Evolutionary conservation across 92 coral and sea anemone genomes (phyloP), one percentile per base, ranked within the genome.

Genomic region (Parazoanthus darwini): DNA sequence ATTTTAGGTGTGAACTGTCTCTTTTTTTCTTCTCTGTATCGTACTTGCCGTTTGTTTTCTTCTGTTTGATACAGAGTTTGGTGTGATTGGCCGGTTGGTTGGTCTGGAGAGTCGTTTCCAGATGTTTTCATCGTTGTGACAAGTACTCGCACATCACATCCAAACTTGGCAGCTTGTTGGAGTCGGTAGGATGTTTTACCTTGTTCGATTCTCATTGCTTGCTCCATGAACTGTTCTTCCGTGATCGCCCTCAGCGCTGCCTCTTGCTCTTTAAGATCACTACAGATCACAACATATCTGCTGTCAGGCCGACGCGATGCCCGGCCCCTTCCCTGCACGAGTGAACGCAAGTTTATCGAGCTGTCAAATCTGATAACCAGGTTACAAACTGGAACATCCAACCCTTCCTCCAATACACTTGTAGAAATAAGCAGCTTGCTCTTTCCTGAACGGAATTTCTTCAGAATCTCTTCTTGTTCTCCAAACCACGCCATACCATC

Each of bases 311-410:
- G 96, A 0, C 98, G 92, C 0, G 99, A 93, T 10, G 99, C 99
- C 63, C 99, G 87, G 59, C 99, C 99, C 70, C 99, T 92, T 66
- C 96, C 92, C 89, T 97, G 99, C n/a, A 97, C 96, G 15, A 92
- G 88, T 16, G 98, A 90, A n/a, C 96, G 89, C 90, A 97, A 68
- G 25, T 90, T 88, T 72, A 94, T 74, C 15, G 94, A 91, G 78
- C 98, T 94, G 90, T 97, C 98, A 86, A 97, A 97, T 9, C 99
- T 96, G 88, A 95, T 88, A 56, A 97, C 95, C 92, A 94, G 78
- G 92, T 97, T 97, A 88, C 99, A 97, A 10, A 92, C 95, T 6
- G 99, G 99, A 37, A 97, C 99, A 85, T 97, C 99, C 44, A 97
- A 94, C 2, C 99, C 99, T 83, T 97, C 99, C 81, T 97, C 98